These are phyloP conservation scores for Channa maculata DNA, from an alignment of 2,113 vertebrate genomes.

Conservation along the genomic window DNA sequence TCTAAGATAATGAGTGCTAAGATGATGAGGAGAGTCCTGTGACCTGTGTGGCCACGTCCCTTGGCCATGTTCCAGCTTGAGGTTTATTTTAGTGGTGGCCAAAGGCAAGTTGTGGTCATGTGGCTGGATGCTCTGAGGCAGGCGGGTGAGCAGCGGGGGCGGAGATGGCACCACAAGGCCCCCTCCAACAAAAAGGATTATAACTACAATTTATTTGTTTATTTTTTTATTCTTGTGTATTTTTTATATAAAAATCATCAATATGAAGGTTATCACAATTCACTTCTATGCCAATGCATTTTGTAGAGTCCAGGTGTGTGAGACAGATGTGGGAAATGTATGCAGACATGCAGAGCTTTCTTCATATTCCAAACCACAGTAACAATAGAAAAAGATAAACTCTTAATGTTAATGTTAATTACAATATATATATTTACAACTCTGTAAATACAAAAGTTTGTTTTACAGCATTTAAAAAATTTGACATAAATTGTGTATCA, in stretches of 20 bases:
- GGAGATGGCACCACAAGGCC: slow-evolving; percentile 12
- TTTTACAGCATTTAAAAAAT: no score
- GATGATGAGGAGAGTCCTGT: slow-evolving; percentile 67
- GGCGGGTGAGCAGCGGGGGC: background rate
- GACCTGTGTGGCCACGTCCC: slow-evolving; percentile 60
- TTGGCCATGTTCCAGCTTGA: slow-evolving; percentile 44
- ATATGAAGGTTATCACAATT: background rate
- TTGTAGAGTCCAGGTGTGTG: background rate
- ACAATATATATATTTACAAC: no score
- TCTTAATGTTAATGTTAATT: no score
- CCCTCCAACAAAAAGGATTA: background rate
- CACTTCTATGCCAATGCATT: background rate
- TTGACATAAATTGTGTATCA: background rate
- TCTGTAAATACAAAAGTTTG: no score
- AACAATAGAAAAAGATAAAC: background rate
- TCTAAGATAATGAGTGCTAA: slow-evolving; percentile 52
- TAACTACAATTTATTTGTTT: background rate
- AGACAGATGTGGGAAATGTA: background rate
- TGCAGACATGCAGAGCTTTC: background rate
- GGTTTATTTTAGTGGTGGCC: slow-evolving; percentile 39
- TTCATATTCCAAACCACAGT: background rate
- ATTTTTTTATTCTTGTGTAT: no score
- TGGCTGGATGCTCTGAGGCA: slow-evolving; percentile 33
- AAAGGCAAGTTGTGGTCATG: slow-evolving; percentile 66
- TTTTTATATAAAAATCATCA: background rate